A percentile compares a stretch with the other conserved stretches of the same genome.
Conservation (phyloP, 2,888 invertebrate species). For the Heteropelma amictum region DNA sequence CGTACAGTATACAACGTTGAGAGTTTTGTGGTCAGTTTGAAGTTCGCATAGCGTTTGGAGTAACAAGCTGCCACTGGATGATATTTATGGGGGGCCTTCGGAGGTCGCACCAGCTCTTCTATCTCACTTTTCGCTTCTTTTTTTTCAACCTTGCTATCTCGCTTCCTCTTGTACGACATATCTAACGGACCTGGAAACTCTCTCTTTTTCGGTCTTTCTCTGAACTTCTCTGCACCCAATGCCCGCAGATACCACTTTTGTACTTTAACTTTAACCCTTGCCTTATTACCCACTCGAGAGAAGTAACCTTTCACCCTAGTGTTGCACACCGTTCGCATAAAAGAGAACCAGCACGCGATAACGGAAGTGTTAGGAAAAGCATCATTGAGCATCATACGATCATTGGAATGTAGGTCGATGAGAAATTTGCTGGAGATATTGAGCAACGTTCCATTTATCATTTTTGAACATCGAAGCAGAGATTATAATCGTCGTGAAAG, state of each 20-base stretch:
- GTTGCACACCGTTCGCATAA: slow-evolving; percentile 1
- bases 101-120: slow-evolving; percentile 69
- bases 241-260: slow-evolving; percentile 67
- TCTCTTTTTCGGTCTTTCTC: slow-evolving; percentile 40
- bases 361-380: neutral
- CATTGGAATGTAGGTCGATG: too few species aligned
- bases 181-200: too few species aligned
- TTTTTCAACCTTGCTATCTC: slow-evolving; percentile 39
- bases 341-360: neutral
- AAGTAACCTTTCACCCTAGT: slow-evolving; percentile 20
- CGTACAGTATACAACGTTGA: slow-evolving; percentile 61
- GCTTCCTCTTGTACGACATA: too few species aligned
- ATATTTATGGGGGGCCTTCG: slow-evolving; percentile 76
- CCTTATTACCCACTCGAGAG: slow-evolving; percentile 33
- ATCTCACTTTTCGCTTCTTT: slow-evolving; percentile 29
- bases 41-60: slow-evolving; percentile 70
- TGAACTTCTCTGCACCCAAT: slow-evolving; percentile 32
- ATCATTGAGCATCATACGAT: too few species aligned
- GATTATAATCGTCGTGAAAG: too few species aligned
- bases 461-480: too few species aligned
- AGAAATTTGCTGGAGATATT: too few species aligned
- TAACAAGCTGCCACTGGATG: slow-evolving; percentile 76
- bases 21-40: slow-evolving; percentile 72
- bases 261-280: slow-evolving; percentile 65
- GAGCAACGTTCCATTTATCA: too few species aligned